Base-by-base conservation (phyloP, 2,888 invertebrate genomes). In the Plutella xylostella region DNA sequence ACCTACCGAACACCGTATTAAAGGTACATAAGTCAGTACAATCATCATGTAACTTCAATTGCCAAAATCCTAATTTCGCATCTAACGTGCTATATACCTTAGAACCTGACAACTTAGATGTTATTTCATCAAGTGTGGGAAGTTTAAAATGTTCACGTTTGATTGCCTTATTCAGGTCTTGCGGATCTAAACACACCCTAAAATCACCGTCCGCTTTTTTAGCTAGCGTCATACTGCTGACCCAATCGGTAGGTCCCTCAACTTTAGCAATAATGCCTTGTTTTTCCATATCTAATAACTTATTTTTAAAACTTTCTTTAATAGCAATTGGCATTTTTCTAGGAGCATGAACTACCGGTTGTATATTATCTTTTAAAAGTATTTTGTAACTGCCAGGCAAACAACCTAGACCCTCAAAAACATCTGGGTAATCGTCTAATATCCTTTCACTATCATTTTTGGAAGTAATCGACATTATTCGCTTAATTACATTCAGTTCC, bases 201-300 rank as follows among this genome's bases (percentile, higher is more conserved):
- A 51, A 41, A 4, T 39, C 30, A 11, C 41, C 46, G 14, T 34
- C n/a, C n/a, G n/a, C n/a, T n/a, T n/a, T n/a, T n/a, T n/a, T 25
- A 5, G 25, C 25, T 25, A 25, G 9, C 6, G 25, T 25, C 25
- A 25, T 25, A 5, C 25, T 52, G 31, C 49, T 57, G 2, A 59
- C 59, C 59, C 56, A 59, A 19, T 50, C 50, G 15, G 54, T 54
- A 1, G 54, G 52, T 5, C 49, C 51, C 35, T 54, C 52, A 3
- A 57, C 54, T 43, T 52, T 55, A 1, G 42, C 46, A 12, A 58
- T 53, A 7, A 55, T 47, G 3, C 49, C 49, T 5, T 50, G 35
- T 17, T 39, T 41, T 22, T 47, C 50, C 56, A 56, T 55, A 19
- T 54, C 50, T 18, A 14, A 15, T 33, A 57, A 45, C 42, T 57